Evolutionary conservation across 2,797 vertebrate genomes (phyloP).

Genomic region (Aselliscus stoliczkanus): DNA sequence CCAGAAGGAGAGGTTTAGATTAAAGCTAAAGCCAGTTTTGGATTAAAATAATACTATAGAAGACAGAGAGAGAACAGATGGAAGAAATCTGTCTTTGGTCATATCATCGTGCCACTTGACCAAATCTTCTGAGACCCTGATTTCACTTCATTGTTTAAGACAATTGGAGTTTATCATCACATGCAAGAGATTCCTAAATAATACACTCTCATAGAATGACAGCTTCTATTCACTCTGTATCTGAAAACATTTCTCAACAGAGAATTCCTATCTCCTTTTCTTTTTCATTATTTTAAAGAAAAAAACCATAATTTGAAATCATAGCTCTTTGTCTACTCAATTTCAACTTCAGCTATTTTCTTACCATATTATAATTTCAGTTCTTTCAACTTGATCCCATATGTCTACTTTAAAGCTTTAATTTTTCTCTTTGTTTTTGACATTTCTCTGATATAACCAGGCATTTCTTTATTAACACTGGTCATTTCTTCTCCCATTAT

Average conservation of each 20-base stretch:
- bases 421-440: background rate
- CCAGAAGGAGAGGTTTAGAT: background rate
- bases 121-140: background rate
- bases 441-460: background rate
- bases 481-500: background rate
- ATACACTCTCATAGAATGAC: background rate
- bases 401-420: background rate
- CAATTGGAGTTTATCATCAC: constrained; percentile 23
- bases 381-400: background rate
- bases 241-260: background rate
- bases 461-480: background rate
- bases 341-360: constrained; percentile 1
- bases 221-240: background rate
- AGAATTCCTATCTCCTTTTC: background rate
- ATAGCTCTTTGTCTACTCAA: background rate
- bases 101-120: background rate
- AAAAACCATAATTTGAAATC: background rate
- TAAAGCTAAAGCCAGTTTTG: background rate
- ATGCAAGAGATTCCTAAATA: background rate
- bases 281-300: background rate
- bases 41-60: background rate
- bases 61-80: background rate
- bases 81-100: background rate
- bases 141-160: background rate
- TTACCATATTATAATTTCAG: background rate